Evolutionary conservation across 2,888 invertebrate species (phyloP).

Genomic region (Nemotelus pantherinus): DNA sequence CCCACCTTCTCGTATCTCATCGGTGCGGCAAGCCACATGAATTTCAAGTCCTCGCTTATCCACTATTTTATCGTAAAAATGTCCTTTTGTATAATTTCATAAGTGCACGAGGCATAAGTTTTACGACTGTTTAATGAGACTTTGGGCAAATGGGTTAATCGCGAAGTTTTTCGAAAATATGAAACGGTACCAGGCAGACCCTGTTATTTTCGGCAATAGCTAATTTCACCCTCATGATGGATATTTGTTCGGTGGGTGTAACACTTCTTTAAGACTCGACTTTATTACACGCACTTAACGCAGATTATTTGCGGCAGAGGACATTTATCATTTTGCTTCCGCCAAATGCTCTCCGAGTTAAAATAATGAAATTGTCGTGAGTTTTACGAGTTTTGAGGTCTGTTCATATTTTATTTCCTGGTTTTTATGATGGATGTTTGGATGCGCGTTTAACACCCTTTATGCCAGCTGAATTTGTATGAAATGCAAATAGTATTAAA

Average conservation of each 20-base stretch:
- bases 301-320: conserved; percentile 25
- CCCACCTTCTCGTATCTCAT: conserved; percentile 10
- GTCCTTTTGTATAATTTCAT: conserved; percentile 50
- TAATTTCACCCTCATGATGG: conserved; percentile 25
- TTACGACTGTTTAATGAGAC: conserved; percentile 54
- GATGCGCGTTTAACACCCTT: neutral
- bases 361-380: conserved; percentile 39
- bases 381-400: conserved; percentile 37
- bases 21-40: conserved; percentile 37
- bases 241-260: conserved; percentile 38
- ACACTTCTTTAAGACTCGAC: conserved; percentile 30
- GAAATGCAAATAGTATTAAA: conserved; percentile 26
- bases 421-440: conserved; percentile 13
- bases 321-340: conserved; percentile 40
- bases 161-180: conserved; percentile 36
- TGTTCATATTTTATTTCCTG: conserved; percentile 32
- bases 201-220: conserved; percentile 15
- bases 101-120: conserved; percentile 55
- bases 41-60: conserved; percentile 44
- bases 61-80: conserved; percentile 50
- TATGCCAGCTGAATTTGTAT: neutral
- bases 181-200: neutral
- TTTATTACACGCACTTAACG: conserved; percentile 43
- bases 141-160: conserved; percentile 54
- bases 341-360: conserved; percentile 37